A percentile compares a stretch with the other conserved stretches of the same genome.
Conservation (phyloP, 2,113 vertebrate species). For the Picathartes gymnocephalus region DNA sequence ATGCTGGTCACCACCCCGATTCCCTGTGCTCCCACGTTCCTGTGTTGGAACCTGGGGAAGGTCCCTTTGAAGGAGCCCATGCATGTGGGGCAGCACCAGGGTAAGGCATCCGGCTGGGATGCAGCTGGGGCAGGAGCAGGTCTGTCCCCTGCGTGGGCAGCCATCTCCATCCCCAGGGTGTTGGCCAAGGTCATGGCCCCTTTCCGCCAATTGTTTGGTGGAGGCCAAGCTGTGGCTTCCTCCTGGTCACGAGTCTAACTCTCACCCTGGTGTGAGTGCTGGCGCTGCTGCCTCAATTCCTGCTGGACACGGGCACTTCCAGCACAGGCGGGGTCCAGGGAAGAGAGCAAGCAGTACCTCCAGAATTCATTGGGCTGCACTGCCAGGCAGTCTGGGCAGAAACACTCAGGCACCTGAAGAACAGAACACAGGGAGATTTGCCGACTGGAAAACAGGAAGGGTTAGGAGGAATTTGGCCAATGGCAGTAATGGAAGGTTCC, state of each 20-base stretch:
- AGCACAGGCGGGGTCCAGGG: neutral
- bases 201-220: conserved; percentile 33
- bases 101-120: neutral
- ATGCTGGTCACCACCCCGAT: fast-evolving
- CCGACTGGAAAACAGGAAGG: fast-evolving
- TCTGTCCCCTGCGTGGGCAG: neutral
- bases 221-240: neutral
- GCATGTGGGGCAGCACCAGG: neutral
- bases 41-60: neutral
- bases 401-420: neutral
- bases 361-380: neutral
- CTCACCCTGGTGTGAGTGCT: neutral
- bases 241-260: neutral
- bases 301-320: neutral
- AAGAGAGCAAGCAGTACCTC: neutral
- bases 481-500: neutral
- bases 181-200: neutral
- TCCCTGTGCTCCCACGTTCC: fast-evolving
- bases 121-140: neutral
- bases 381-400: neutral
- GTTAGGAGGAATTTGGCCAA: neutral
- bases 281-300: neutral
- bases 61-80: neutral
- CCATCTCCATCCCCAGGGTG: neutral
- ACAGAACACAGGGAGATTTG: neutral